These are phyloP conservation scores for Acrobasis repandana DNA, from an alignment of 2,888 invertebrate species.

Conservation along the genomic window DNA sequence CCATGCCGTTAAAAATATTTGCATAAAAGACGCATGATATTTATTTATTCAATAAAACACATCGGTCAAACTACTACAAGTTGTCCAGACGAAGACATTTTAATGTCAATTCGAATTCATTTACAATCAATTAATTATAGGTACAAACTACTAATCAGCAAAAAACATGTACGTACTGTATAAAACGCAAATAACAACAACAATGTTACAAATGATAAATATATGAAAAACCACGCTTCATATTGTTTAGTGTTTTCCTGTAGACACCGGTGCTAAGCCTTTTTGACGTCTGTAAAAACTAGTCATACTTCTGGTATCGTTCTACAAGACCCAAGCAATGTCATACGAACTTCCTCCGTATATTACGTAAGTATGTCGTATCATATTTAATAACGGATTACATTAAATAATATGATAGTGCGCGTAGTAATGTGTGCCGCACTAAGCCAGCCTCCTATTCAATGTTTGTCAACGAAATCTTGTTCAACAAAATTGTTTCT, in stretches of 20 bases:
- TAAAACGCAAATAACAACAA: no score
- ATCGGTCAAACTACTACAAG: not conserved
- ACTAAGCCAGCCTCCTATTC: not conserved
- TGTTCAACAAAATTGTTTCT: not conserved
- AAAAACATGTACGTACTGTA: no score
- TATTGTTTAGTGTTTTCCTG: not conserved
- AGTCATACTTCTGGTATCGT: not conserved
- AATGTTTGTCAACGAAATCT: not conserved
- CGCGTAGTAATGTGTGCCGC: not conserved
- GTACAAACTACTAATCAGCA: no score
- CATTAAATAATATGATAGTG: slow-evolving; percentile 6
- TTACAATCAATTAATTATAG: no score
- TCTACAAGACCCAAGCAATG: not conserved
- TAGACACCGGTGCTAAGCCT: not conserved
- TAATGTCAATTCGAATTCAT: no score
- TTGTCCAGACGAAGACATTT: not conserved
- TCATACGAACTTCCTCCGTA: not conserved
- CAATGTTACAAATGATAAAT: no score
- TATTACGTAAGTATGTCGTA: slow-evolving; percentile 5
- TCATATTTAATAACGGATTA: slow-evolving; percentile 6
- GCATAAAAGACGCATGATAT: no score
- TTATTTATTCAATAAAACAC: no score
- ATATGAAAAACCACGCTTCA: not conserved
- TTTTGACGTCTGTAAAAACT: not conserved
- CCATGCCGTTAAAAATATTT: no score